Base-by-base conservation (phyloP, 1,140 invertebrate species). In the Ceratosolen fusciceps region DNA sequence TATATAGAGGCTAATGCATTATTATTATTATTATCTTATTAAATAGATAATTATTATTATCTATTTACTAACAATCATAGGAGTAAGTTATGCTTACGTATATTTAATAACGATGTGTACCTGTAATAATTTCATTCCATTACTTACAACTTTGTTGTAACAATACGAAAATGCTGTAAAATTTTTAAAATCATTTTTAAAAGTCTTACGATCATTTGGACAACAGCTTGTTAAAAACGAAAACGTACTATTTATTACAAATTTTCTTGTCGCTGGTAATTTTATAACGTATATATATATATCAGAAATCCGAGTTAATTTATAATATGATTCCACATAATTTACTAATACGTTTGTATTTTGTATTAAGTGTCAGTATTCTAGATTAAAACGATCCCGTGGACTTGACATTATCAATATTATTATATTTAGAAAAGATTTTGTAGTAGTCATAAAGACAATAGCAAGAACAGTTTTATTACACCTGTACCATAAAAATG, bases 401-500 rank as follows among this genome's bases (percentile, higher is more conserved):
- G 8, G 16, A 65, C 34, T n/a, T 37, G 14, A 68, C 43, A 37
- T 10, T 49, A 26, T 70, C n/a, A 47, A 26, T 26, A 24, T 1
- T 9, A 70, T 26, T 70, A 70, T 47, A 47, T 70, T 65, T 10
- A n/a, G 16, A 19, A 65, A 65, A 26, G 7, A 47, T 49, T n/a
- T n/a, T n/a, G n/a, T 21, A 74, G 58, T 39, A 52, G 31, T 76
- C 43, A 58, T 72, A 77, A 56, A 43, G 26, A 76, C 52, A 62
- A 72, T 72, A 72, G 21, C 12, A 2, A 62, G 29, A 31, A 54
- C 16, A 75, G 58, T 29, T 31, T 47, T 72, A 7, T 62, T 8
- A 31, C 76, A 77, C 76, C 76, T 77, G 67, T 77, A 77, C 67
- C 76, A 77, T 70, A 70, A 34, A 34, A 54, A 47, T 29, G 58